These are phyloP conservation scores for Ailuropoda melanoleuca DNA, from an alignment of 2,113 vertebrate species.

Conservation along the genomic window DNA sequence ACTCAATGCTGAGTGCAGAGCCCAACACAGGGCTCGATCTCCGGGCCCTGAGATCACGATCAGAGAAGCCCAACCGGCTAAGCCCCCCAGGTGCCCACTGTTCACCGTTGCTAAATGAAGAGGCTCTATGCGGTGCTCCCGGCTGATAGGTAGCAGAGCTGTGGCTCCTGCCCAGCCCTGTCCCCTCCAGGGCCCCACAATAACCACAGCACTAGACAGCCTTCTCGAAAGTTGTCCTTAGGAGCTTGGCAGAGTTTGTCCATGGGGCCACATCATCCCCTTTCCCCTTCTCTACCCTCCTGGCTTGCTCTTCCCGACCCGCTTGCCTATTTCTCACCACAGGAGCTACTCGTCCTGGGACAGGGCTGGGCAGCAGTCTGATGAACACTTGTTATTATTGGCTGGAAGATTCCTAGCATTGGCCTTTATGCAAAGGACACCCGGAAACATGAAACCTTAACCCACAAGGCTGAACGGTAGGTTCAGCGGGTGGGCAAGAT, in stretches of 20 bases:
- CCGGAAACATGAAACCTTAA: neutral
- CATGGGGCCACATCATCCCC: neutral
- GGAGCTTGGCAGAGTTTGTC: neutral
- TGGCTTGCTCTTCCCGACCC: neutral
- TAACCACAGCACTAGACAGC: neutral
- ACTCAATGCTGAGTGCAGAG: no score
- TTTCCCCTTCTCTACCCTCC: neutral
- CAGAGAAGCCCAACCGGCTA: no score
- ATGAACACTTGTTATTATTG: neutral
- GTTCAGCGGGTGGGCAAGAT: neutral
- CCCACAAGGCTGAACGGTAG: neutral
- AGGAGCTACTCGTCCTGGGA: neutral
- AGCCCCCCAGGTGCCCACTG: no score
- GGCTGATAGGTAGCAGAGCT: neutral
- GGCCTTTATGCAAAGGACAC: neutral
- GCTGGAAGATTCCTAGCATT: neutral
- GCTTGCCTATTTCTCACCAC: neutral
- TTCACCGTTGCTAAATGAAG: neutral
- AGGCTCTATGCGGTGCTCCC: neutral
- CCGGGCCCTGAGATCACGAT: no score
- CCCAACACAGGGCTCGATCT: fast-evolving
- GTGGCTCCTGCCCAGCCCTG: neutral
- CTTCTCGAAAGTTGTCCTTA: neutral
- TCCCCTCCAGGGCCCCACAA: no score
- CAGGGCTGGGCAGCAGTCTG: neutral